phyloP scores from a whole-genome alignment of 2,113 vertebrate genomes.

The Stigmatopora nigra region DNA sequence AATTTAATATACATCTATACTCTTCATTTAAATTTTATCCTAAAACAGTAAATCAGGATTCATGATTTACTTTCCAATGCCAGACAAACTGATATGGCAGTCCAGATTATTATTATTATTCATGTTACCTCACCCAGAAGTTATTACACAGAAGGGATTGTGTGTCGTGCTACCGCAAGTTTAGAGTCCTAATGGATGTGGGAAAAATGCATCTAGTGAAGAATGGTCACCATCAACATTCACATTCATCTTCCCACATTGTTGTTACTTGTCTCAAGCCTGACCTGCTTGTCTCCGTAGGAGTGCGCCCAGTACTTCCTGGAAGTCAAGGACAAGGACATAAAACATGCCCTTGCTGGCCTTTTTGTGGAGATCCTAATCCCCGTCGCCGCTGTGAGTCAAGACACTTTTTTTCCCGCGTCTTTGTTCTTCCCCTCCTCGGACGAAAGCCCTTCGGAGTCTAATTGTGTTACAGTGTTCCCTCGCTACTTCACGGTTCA shows the following conservation, averaged over 20 bases:
- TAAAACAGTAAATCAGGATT: too few species aligned
- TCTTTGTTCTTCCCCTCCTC: neutral
- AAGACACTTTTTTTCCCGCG: neutral
- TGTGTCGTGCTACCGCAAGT: too few species aligned
- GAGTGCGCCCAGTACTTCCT: conserved; percentile 98
- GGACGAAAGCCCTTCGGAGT: neutral
- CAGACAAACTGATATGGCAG: too few species aligned
- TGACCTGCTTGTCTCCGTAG: conserved; percentile 53
- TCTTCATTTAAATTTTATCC: too few species aligned
- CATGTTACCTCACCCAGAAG: too few species aligned
- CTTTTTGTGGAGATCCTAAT: conserved; percentile 99
- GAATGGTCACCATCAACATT: neutral
- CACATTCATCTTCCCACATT: neutral
- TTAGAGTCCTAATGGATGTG: too few species aligned
- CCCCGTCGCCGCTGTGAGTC: conserved; percentile 96
- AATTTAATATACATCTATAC: too few species aligned
- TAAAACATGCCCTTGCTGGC: conserved; percentile 94
- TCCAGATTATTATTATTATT: too few species aligned
- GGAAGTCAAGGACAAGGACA: conserved; percentile 98
- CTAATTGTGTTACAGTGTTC: conserved; percentile 1
- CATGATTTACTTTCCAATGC: too few species aligned
- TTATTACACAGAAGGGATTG: too few species aligned
- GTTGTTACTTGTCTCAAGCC: neutral
- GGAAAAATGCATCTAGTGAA: neutral
- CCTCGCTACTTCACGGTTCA: too few species aligned